Evolutionary conservation across 2,888 invertebrate genomes (phyloP).

Genomic region (Taenaris catops): DNA sequence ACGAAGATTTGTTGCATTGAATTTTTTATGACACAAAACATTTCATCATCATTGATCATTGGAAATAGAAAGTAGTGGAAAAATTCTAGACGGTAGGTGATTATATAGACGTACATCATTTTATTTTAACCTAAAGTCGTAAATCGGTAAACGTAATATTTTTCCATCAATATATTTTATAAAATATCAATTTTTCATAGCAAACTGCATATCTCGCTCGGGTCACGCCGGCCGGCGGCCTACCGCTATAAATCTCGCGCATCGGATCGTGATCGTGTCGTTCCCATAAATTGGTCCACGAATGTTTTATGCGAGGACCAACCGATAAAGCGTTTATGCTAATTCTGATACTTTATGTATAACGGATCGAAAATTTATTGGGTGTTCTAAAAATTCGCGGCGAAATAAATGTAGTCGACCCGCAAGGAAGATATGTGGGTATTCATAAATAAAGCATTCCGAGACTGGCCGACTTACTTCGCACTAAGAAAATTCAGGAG

Average conservation of each 20-base stretch:
- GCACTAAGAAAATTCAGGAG: too few relatives aligned
- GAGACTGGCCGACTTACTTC: slow-evolving; percentile 4
- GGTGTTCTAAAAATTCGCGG: slow-evolving; percentile 26
- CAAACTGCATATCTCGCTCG: slow-evolving; percentile 16
- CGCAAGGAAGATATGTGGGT: slow-evolving; percentile 6
- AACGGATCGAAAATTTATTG: slow-evolving; percentile 40
- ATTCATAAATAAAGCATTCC: slow-evolving; percentile 6
- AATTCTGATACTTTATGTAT: slow-evolving; percentile 43
- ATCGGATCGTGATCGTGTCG: slow-evolving; percentile 34
- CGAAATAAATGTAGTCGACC: slow-evolving; percentile 12
- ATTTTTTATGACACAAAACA: too few relatives aligned
- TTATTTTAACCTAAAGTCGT: too few relatives aligned
- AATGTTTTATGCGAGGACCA: slow-evolving; percentile 30
- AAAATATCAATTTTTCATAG: slow-evolving; percentile 22
- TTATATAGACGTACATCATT: too few relatives aligned
- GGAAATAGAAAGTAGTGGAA: too few relatives aligned
- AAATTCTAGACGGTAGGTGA: too few relatives aligned
- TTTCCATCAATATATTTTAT: slow-evolving; percentile 9
- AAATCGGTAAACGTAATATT: not conserved
- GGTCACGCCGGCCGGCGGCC: slow-evolving; percentile 17
- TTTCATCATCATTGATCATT: too few relatives aligned
- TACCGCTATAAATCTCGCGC: slow-evolving; percentile 28
- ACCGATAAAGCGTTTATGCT: slow-evolving; percentile 47
- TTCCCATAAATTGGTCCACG: slow-evolving; percentile 23
- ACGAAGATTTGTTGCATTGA: too few relatives aligned